Evolutionary conservation across 2,888 invertebrate species (phyloP), one percentile per base, ranked within the genome.

Genomic region (Rhagonycha fulva): DNA sequence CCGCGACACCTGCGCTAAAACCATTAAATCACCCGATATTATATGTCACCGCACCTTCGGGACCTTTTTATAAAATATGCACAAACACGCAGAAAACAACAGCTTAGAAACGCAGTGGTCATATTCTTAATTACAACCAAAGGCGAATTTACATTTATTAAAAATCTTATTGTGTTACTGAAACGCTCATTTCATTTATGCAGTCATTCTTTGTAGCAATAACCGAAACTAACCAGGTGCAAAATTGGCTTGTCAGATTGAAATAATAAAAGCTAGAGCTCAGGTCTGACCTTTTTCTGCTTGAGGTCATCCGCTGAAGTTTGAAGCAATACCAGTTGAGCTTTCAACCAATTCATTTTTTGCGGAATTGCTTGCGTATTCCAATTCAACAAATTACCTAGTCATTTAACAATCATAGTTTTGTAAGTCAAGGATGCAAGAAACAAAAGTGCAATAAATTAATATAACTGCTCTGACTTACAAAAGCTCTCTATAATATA

Each of bases 1-100:
- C 79, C 79, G 75, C 76, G 72, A 81, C 81, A 80, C 80, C 79
- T 80, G 79, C 80, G 80, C 80, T 47, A 75, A 74, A 70, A 61
- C 73, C 76, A 73, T 74, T 79, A 80, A 78, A 80, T 78, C 80
- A 78, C 77, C 73, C 62, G 71, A 74, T 77, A 78, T 80, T 80
- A 77, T 72, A 78, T 78, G 76, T 77, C 76, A 78, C 78, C 75
- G 73, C 75, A 70, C 69, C 76, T 77, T 71, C 71, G 69, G 73
- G 74, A 72, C 72, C 76, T 66, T 68, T 74, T 66, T 71, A 30
- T 68, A 32, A 72, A 70, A 72, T 75, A 72, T 75, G 72, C 69
- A 47, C 75, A 68, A 75, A 75, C 76, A 72, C 72, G 72, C 72
- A 70, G 70, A 69, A 75, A 68, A 72, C 63, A 68, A 61, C 62